Base-by-base conservation (phyloP, 2,797 vertebrate genomes). In the Melanogrammus aeglefinus region DNA sequence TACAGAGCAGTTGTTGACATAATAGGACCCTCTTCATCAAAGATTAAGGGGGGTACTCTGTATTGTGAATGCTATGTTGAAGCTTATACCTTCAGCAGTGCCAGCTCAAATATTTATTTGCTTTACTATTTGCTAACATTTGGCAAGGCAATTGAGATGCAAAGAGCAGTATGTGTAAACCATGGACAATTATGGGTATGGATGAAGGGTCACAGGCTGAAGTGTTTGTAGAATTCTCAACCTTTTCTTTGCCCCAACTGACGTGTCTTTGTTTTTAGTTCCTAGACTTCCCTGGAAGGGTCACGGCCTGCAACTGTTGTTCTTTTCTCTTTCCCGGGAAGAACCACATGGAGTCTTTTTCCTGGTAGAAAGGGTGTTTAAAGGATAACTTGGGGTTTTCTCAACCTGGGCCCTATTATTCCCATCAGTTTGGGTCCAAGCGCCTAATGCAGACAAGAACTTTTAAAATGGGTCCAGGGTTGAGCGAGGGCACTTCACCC, bases 281-380 rank as follows among this genome's bases (percentile, higher is more conserved):
- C 6, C 47, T 18, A 24, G 57, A 27, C 57, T 24, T 35, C 70
- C 70, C 70, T 14, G 70, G 31, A 29, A 33, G 70, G 70, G 70
- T 72, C 70, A 35, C 6, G 41, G 72, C 76, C 24, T 77, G 44
- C 76, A 57, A 70, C 71, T 77, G 77, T 47, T 85, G 82, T 86
- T 79, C 31, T 73, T 12, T 66, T n/a, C 73, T 74, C 81, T 83
- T 88, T 90, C 78, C 78, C 73, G 80, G 84, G 80, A 90, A 86
- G 79, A 84, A 35, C 75, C 83, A 70, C 44, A 78, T 76, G 44
- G 80, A 76, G 86, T 33, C 24, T 14, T 8, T 81, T 86, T 84
- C 79, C 85, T 78, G 21, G 75, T 78, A 89, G 84, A 86, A 75
- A 75, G 44, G 73, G 70, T 76, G 76, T 12, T 10, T 63, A 33